These are phyloP conservation scores for Agrochola macilenta DNA, from an alignment of 2,888 invertebrate genomes.

Conservation along the genomic window DNA sequence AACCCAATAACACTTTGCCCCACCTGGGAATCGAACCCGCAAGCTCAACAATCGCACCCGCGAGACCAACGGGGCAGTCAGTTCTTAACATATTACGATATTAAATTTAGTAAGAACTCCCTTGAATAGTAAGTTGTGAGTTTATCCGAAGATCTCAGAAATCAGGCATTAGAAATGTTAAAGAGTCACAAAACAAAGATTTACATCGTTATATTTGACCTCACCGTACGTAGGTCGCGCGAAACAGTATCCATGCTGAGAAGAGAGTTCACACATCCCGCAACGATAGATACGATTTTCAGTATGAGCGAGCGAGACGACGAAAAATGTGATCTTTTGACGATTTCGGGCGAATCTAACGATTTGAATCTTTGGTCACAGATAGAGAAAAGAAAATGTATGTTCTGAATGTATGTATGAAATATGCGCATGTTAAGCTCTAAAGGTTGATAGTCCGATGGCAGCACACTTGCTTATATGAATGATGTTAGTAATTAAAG, in stretches of 20 bases:
- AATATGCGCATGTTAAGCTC: slow-evolving; percentile 2
- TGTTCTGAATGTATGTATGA: slow-evolving; percentile 5
- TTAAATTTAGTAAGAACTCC: neutral
- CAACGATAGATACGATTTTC: neutral
- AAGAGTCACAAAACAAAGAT: neutral
- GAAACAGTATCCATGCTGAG: neutral
- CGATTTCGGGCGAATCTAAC: neutral
- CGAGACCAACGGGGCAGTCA: too few relatives aligned
- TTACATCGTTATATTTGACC: neutral
- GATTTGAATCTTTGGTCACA: slow-evolving; percentile 2
- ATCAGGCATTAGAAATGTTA: neutral
- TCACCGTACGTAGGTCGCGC: neutral
- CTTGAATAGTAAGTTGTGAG: neutral
- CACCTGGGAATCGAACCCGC: neutral
- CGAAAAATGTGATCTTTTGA: neutral
- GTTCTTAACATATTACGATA: neutral
- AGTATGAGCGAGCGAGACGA: neutral
- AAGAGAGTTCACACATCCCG: neutral
- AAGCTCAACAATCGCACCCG: too few relatives aligned
- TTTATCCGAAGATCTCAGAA: neutral
- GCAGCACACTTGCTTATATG: neutral
- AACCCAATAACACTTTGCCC: too few relatives aligned
- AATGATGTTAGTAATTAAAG: slow-evolving; percentile 10
- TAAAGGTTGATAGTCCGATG: slow-evolving; percentile 23
- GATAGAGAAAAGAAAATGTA: neutral